A percentile compares a stretch with the other conserved stretches of the same genome.
Conservation (phyloP, 2,888 invertebrate species). For the Tetanocera ferruginea region DNA sequence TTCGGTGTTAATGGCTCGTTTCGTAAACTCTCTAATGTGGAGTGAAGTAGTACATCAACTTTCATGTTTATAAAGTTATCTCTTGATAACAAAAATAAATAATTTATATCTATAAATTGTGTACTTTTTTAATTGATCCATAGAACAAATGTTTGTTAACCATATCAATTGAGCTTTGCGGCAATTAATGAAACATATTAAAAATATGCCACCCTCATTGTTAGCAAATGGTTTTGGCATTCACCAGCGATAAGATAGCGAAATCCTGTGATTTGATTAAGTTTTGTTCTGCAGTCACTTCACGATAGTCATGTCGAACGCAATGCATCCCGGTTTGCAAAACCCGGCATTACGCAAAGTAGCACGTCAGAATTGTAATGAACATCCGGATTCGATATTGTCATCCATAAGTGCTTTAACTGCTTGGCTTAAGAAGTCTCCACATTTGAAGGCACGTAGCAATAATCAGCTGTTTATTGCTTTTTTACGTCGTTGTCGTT, state of each 20-base stretch:
- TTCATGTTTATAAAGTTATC: too few species aligned
- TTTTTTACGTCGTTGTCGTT: slow-evolving; percentile 58
- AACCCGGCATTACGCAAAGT: slow-evolving; percentile 46
- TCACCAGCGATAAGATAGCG: background rate
- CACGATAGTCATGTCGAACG: background rate
- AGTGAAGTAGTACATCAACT: background rate
- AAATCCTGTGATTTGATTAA: background rate
- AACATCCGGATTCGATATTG: slow-evolving; percentile 49
- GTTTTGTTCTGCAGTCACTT: background rate
- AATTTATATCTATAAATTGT: background rate
- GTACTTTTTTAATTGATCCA: slow-evolving; percentile 14
- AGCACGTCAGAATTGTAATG: slow-evolving; percentile 58
- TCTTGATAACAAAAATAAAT: too few species aligned
- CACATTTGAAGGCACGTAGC: slow-evolving; percentile 55
- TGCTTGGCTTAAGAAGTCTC: slow-evolving; percentile 56
- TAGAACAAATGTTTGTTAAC: slow-evolving; percentile 11
- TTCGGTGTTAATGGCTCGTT: slow-evolving; percentile 61
- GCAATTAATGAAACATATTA: background rate
- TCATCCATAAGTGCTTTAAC: slow-evolving; percentile 49
- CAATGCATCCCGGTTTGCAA: slow-evolving; percentile 10
- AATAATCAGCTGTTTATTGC: slow-evolving; percentile 54
- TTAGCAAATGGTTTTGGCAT: background rate
- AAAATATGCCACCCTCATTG: too few species aligned
- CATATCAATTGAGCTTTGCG: background rate
- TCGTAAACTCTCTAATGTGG: slow-evolving; percentile 49